A percentile compares a stretch with the other conserved stretches of the same genome.
Evolutionary conservation across 2,113 vertebrate genomes (phyloP).

Genomic region (Copsychus sechellarum): DNA sequence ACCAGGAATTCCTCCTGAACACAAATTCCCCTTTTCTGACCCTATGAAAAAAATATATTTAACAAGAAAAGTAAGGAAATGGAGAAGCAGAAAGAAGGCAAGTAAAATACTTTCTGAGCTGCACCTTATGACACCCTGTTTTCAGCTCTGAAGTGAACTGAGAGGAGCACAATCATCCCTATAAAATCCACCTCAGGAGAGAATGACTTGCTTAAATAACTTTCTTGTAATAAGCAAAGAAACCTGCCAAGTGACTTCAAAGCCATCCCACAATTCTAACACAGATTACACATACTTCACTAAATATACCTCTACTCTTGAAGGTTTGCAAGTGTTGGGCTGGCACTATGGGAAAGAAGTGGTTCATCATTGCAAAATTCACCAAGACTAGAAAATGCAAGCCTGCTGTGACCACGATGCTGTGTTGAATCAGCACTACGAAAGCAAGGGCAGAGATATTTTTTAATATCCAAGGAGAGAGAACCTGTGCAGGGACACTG

Average conservation of each 20-base stretch:
- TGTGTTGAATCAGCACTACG: not conserved
- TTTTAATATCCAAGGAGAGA: not conserved
- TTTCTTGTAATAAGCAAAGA: not conserved
- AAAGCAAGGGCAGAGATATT: not conserved
- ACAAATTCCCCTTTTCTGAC: not conserved
- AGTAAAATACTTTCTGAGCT: not conserved
- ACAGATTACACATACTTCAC: not conserved
- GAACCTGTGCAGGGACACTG: not conserved
- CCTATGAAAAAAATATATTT: not conserved
- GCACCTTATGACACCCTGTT: not conserved
- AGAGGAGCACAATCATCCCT: not conserved
- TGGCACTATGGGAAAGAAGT: not conserved
- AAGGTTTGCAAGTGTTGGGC: not conserved
- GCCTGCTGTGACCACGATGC: not conserved
- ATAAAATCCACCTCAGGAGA: not conserved
- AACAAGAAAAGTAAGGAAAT: not conserved
- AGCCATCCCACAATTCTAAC: not conserved
- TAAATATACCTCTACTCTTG: not conserved
- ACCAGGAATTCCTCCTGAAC: not conserved
- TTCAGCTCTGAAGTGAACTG: not conserved
- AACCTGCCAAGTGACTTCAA: not conserved
- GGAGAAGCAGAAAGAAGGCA: not conserved
- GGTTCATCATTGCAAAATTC: not conserved
- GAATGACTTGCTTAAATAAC: not conserved
- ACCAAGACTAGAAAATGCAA: not conserved